These are phyloP conservation scores for Parelbella ahira DNA, from an alignment of 2,888 invertebrate genomes.

Conservation along the genomic window DNA sequence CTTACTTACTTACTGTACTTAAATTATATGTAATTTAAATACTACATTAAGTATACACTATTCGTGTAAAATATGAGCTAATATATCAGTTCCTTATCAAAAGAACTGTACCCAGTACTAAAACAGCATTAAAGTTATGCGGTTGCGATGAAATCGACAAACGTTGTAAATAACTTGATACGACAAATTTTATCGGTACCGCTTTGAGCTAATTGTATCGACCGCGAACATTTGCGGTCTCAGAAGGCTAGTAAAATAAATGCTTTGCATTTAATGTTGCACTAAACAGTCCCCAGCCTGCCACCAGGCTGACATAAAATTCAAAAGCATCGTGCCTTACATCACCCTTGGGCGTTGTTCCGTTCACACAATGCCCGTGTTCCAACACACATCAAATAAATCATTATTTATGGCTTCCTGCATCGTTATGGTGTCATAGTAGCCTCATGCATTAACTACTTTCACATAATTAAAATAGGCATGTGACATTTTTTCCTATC, in stretches of 20 bases:
- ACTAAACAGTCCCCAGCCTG: constrained; percentile 12
- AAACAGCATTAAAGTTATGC: no score
- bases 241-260: constrained; percentile 8
- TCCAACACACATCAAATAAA: constrained; percentile 60
- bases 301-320: constrained; percentile 16
- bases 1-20: no score
- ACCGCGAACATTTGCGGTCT: constrained; percentile 17
- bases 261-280: constrained; percentile 13
- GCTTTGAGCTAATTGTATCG: neutral
- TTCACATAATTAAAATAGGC: no score
- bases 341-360: constrained; percentile 56
- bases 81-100: no score
- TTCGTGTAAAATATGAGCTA: no score
- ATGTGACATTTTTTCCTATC: no score
- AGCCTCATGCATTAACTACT: neutral
- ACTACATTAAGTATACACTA: no score
- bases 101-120: no score
- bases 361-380: constrained; percentile 50
- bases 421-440: constrained; percentile 7
- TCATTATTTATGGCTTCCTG: constrained; percentile 62
- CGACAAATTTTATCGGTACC: no score
- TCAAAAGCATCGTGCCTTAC: constrained; percentile 24
- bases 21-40: no score
- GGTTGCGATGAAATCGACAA: no score
- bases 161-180: no score